Percentiles rank a stretch among this genome's conserved stretches.
These are phyloP conservation scores for Apodemus speciosus DNA, from an alignment of 2,113 vertebrate genomes.

Conservation along the genomic window DNA sequence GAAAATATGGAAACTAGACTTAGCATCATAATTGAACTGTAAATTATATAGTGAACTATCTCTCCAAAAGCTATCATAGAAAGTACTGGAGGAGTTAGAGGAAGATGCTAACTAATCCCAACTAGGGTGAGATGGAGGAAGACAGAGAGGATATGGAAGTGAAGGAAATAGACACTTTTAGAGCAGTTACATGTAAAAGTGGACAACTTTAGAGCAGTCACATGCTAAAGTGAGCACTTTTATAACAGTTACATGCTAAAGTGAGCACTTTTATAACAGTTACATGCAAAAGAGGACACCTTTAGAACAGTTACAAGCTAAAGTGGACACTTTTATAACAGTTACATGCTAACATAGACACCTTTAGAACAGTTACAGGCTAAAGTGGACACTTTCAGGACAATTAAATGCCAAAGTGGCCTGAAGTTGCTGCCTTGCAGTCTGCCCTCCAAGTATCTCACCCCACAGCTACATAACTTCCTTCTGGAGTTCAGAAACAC, in stretches of 20 bases:
- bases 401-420: background rate
- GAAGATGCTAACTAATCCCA: background rate
- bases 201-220: background rate
- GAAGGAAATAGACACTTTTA: background rate
- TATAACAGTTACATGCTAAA: background rate
- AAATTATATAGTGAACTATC: background rate
- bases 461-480: background rate
- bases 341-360: background rate
- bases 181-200: background rate
- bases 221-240: background rate
- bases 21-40: background rate
- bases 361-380: background rate
- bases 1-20: background rate
- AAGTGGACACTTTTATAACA: background rate
- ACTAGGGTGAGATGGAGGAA: background rate
- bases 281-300: background rate
- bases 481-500: background rate
- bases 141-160: background rate
- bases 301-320: background rate
- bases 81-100: background rate
- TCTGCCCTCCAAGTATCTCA: background rate
- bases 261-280: background rate
- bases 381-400: no score
- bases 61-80: conserved; percentile 15
- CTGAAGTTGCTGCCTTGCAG: background rate